Evolutionary conservation across 2,113 vertebrate species (phyloP).

Genomic region (Colius striatus): DNA sequence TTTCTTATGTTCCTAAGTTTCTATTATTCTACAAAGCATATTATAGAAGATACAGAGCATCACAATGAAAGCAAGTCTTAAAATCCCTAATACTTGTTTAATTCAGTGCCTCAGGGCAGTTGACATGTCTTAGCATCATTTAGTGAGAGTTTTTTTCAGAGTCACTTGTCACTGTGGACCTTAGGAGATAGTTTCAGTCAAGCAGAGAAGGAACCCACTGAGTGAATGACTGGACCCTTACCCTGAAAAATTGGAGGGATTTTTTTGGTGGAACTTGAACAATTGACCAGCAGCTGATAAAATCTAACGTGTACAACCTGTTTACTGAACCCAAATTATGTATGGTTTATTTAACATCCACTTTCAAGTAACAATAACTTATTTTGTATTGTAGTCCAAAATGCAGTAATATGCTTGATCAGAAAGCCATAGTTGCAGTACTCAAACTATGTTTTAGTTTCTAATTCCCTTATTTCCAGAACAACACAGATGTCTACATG

Average conservation of each 20-base stretch:
- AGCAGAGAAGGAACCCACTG: background rate
- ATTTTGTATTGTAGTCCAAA: background rate
- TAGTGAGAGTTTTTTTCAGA: slow-evolving; percentile 18
- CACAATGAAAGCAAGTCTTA: background rate
- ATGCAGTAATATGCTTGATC: background rate
- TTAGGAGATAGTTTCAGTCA: background rate
- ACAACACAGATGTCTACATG: slow-evolving; percentile 10
- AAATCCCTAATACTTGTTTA: background rate
- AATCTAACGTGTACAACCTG: background rate
- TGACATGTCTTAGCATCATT: background rate
- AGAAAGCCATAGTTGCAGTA: background rate
- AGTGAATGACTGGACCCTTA: background rate
- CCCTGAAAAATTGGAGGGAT: background rate
- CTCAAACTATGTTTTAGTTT: background rate
- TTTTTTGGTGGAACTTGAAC: background rate
- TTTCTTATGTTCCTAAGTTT: background rate
- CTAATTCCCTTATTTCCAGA: background rate
- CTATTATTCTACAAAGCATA: too few relatives aligned
- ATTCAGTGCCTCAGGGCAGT: accelerated
- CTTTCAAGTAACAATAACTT: background rate
- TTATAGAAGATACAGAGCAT: background rate
- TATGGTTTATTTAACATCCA: background rate
- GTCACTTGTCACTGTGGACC: background rate
- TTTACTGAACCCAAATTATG: background rate
- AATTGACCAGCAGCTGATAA: slow-evolving; percentile 4